A percentile compares a stretch with the other conserved stretches of the same genome.
Conservation (phyloP, 2,797 vertebrate genomes). For the Sebastes melanostomus region DNA sequence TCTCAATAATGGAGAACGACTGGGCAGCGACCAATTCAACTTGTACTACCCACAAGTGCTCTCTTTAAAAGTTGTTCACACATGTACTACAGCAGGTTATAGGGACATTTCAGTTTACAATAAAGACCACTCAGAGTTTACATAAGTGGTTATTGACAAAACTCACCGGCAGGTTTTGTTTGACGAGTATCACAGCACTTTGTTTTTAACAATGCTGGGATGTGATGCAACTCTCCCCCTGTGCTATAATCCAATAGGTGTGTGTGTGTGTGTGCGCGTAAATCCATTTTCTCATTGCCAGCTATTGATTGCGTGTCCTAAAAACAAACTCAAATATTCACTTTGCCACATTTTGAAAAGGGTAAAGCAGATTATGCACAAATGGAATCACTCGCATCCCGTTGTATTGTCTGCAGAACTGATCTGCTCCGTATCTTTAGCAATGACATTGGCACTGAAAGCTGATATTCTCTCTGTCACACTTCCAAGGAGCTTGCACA, state of each 20-base stretch:
- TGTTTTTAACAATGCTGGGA: constrained; percentile 56
- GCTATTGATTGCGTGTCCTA: constrained; percentile 53
- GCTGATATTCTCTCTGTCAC: constrained; percentile 70
- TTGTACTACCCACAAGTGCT: constrained; percentile 34
- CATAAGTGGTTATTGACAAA: constrained; percentile 54
- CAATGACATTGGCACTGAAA: constrained; percentile 53
- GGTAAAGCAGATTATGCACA: constrained; percentile 68
- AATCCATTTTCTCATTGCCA: constrained; percentile 55
- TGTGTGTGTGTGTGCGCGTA: background rate
- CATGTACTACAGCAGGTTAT: constrained; percentile 32
- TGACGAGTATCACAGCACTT: constrained; percentile 31
- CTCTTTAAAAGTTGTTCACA: constrained; percentile 45
- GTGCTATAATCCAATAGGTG: constrained; percentile 63
- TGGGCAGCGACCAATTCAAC: constrained; percentile 33
- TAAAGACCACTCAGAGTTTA: constrained; percentile 52
- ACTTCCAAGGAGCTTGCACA: constrained; percentile 60
- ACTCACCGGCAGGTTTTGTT: constrained; percentile 28
- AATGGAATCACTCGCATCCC: constrained; percentile 64
- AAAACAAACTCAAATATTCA: constrained; percentile 67
- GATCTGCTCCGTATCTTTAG: constrained; percentile 65
- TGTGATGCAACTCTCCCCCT: constrained; percentile 53
- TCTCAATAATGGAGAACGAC: constrained; percentile 9
- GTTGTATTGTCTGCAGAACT: constrained; percentile 53
- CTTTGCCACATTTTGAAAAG: constrained; percentile 50
- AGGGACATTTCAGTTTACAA: constrained; percentile 38